phyloP scores from a whole-genome alignment of 2,797 vertebrate genomes.

The Centroberyx gerrardi region DNA sequence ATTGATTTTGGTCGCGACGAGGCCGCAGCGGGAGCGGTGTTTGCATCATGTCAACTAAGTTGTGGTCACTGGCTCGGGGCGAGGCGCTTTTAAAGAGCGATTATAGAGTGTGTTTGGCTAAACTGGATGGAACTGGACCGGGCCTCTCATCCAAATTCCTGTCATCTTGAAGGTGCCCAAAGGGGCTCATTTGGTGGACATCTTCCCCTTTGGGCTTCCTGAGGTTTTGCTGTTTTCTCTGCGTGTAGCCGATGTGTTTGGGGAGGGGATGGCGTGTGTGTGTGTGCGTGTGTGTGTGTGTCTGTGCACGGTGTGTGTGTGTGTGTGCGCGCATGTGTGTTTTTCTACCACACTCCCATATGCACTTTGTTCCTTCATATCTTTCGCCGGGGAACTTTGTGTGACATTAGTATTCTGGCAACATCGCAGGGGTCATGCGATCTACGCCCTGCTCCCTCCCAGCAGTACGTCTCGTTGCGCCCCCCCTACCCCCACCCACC shows the following conservation, averaged over 20 bases:
- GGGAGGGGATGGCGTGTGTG: not conserved
- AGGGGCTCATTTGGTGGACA: conserved; percentile 47
- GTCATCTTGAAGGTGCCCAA: conserved; percentile 31
- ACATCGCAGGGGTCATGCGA: conserved; percentile 71
- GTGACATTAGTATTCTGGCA: conserved; percentile 75
- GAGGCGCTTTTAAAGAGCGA: conserved; percentile 24
- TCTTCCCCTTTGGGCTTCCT: not conserved
- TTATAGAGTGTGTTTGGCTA: conserved; percentile 22
- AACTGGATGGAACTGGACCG: conserved; percentile 30
- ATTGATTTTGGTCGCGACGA: conserved; percentile 7
- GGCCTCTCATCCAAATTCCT: conserved; percentile 36
- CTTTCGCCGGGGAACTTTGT: conserved; percentile 62
- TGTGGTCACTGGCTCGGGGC: conserved; percentile 13
- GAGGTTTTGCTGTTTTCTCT: conserved; percentile 6
- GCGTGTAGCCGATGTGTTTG: conserved; percentile 1
- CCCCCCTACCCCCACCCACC: conserved; percentile 8
- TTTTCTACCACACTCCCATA: conserved; percentile 16
- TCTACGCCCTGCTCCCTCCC: conserved; percentile 67
- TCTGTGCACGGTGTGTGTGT: not conserved
- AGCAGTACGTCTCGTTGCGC: conserved; percentile 56
- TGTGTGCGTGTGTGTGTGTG: not conserved
- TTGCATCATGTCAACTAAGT: conserved; percentile 9
- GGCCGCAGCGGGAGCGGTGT: not conserved
- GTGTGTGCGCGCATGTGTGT: conserved; percentile 16
- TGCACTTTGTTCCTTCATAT: conserved; percentile 68